Base-by-base conservation (phyloP, 2,888 invertebrate genomes). In the Apantesis nais region DNA sequence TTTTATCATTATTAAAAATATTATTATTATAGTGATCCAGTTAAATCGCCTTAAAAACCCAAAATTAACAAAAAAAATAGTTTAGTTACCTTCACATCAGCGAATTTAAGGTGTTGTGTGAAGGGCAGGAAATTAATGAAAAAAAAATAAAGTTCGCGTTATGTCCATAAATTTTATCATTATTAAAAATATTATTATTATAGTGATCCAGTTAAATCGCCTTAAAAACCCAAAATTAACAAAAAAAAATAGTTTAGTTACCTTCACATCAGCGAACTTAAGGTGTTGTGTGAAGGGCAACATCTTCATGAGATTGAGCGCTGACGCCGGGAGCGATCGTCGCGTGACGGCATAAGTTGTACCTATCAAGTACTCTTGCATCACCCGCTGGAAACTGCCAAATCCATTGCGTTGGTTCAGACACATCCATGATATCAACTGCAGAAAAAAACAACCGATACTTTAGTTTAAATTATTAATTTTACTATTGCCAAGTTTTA, bases 311-410 rank as follows among this genome's bases (percentile, higher is more conserved):
- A 98, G 93, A 4, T 96, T 93, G 58, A 96, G 86, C 0, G 97
- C 97, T 78, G 98, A 97, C n/a, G 96, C 93, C 0, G 97, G 96
- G 75, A 98, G 91, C 78, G 97, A 96, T 77, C 97, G 96, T 74
- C 97, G 96, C 0, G 97, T 96, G 29, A 97, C 94, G 0, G 97
- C 96, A 89, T 96, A 97, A 22, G 98, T 96, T 69, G 97, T 96
- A 67, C 97, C 97, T 62, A 98, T 96, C 8, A 99, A 93, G 84
- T 97, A 97, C 93, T 99, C 98, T 89, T 98, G 97, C 86, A 98
- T 95, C 68, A 97, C 92, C 75, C 96, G 96, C 70, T 96, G 96
- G 55, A 97, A 95, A 60, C 97, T 96, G 48, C 89, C 89, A 34
- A 85, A 75, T 0, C 86, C 90, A 62, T 88, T 90, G 74, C 88